phyloP scores from a whole-genome alignment of 1,140 invertebrate species.

The Cotesia chilonis region DNA sequence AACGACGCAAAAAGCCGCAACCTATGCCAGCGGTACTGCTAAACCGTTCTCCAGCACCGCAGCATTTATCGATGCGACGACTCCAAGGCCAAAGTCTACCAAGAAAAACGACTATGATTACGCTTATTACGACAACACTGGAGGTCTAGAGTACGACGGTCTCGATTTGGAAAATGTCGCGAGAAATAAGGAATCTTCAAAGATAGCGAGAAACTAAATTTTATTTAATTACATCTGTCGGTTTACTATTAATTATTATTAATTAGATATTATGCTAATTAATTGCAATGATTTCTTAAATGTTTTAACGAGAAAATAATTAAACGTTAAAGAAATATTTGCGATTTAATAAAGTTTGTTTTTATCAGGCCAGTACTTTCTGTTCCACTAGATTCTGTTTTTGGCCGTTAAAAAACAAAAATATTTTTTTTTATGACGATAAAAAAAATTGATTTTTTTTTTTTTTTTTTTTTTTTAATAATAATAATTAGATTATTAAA shows the following conservation, averaged over 20 bases:
- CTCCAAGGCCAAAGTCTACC: slow-evolving; percentile 48
- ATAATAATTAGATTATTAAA: neutral
- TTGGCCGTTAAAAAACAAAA: neutral
- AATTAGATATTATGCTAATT: slow-evolving; percentile 12
- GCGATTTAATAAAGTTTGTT: neutral
- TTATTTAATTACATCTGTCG: neutral
- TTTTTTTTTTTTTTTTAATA: neutral
- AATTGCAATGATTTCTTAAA: slow-evolving; percentile 18
- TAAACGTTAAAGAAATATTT: neutral
- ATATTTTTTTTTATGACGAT: neutral
- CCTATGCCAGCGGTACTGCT: slow-evolving; percentile 54
- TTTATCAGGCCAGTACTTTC: neutral
- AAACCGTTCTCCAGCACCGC: slow-evolving; percentile 56
- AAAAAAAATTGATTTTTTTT: neutral
- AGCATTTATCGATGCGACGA: slow-evolving; percentile 51
- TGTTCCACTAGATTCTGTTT: neutral
- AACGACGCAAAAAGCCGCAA: slow-evolving; percentile 50
- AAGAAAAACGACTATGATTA: slow-evolving; percentile 65
- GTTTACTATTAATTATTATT: neutral
- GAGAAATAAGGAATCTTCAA: slow-evolving; percentile 61
- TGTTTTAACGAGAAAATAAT: neutral
- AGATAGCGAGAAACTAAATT: slow-evolving; percentile 52
- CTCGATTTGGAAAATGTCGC: slow-evolving; percentile 60
- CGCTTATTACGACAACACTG: slow-evolving; percentile 62
- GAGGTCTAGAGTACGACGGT: slow-evolving; percentile 59